phyloP scores from a whole-genome alignment of 2,797 vertebrate species.

The Parotocinclus haroldoi region DNA sequence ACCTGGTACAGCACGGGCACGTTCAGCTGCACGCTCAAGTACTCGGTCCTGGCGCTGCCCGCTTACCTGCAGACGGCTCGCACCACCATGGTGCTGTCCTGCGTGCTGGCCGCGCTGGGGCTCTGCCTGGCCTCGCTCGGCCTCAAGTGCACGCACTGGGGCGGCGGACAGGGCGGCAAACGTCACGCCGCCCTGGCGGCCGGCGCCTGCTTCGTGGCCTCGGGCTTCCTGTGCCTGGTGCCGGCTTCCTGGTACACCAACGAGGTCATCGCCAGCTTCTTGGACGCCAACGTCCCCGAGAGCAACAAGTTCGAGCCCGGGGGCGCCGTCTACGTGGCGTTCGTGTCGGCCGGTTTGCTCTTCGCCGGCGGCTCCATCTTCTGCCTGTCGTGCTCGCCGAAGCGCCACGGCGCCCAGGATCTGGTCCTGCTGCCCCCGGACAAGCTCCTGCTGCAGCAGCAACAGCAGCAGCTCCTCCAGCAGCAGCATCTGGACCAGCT shows the following conservation, averaged over 20 bases:
- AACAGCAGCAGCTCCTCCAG: conserved; percentile 65
- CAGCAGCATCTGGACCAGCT: conserved; percentile 72
- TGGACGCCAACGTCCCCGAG: conserved; percentile 72
- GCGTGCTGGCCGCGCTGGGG: conserved; percentile 72
- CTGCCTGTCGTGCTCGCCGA: conserved; percentile 69
- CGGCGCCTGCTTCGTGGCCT: conserved; percentile 72
- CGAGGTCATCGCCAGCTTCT: conserved; percentile 74
- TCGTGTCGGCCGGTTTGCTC: conserved; percentile 73
- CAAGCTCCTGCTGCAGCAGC: conserved; percentile 73
- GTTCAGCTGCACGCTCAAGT: conserved; percentile 80
- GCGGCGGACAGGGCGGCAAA: conserved; percentile 68
- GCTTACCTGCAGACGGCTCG: conserved; percentile 75
- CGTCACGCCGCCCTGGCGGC: conserved; percentile 67
- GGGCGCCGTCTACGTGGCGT: conserved; percentile 76
- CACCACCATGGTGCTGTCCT: conserved; percentile 80
- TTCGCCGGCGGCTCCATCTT: conserved; percentile 73
- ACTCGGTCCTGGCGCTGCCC: conserved; percentile 74
- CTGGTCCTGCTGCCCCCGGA: conserved; percentile 73
- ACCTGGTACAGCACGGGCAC: conserved; percentile 83
- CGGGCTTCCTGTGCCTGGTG: conserved; percentile 71
- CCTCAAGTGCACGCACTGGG: conserved; percentile 79
- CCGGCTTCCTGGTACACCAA: conserved; percentile 79
- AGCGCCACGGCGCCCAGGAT: conserved; percentile 72
- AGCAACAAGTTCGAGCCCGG: conserved; percentile 78
- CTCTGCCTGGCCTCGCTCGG: conserved; percentile 72